Conservation (phyloP, 2,113 vertebrate species). For the Polyodon spathula region DNA sequence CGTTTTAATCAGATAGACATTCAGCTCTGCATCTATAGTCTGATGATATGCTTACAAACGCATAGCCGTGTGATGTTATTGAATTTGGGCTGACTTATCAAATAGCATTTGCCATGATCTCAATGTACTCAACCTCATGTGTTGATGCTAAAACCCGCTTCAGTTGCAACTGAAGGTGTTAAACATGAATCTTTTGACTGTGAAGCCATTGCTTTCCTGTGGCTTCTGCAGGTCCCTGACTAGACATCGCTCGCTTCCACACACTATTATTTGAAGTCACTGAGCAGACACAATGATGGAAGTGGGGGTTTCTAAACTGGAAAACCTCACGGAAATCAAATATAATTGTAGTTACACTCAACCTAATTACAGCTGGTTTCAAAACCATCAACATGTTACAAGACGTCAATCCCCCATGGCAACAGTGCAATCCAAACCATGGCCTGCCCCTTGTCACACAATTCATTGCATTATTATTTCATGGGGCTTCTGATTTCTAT, state of each 20-base stretch:
- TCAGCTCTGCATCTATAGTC: too few species aligned
- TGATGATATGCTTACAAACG: too few species aligned
- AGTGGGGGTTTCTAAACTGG: neutral
- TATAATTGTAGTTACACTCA: constrained; percentile 2
- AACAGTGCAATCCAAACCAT: constrained; percentile 6
- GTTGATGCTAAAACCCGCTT: neutral
- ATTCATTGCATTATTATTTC: constrained; percentile 1
- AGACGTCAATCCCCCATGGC: constrained; percentile 10
- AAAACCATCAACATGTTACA: neutral
- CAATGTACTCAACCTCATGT: neutral
- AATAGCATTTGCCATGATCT: too few species aligned
- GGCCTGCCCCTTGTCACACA: neutral
- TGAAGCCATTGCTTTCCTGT: neutral
- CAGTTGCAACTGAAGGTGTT: neutral
- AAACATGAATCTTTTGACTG: neutral
- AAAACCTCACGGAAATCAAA: constrained; percentile 12
- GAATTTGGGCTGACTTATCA: too few species aligned
- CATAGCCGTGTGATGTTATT: too few species aligned
- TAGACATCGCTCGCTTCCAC: neutral
- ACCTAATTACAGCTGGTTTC: constrained; percentile 2
- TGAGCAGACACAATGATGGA: constrained; percentile 6
- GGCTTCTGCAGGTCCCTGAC: neutral
- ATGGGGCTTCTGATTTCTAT: neutral
- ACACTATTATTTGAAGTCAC: neutral
- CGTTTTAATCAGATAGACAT: too few species aligned